A percentile compares a stretch with the other conserved stretches of the same genome.
phyloP scores from a whole-genome alignment of 1,140 invertebrate genomes.

The Aphelenchoides avenae region DNA sequence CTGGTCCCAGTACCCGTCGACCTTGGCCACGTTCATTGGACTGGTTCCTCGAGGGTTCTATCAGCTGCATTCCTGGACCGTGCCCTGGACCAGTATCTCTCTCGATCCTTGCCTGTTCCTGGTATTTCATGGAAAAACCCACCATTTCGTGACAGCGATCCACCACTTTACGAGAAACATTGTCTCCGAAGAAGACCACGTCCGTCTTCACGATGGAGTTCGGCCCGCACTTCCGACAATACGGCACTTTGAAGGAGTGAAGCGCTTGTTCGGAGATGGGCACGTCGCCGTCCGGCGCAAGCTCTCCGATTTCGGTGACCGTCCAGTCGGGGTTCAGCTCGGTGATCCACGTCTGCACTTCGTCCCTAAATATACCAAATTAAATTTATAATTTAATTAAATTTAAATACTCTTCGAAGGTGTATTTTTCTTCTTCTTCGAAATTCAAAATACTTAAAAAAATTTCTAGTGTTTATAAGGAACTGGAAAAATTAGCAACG shows the following conservation, averaged over 20 bases:
- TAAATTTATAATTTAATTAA: too few relatives aligned
- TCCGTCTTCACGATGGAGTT: conserved; percentile 79
- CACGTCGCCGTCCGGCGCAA: conserved; percentile 90
- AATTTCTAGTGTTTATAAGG: neutral
- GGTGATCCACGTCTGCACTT: conserved; percentile 46
- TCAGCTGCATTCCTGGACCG: too few relatives aligned
- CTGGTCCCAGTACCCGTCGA: too few relatives aligned
- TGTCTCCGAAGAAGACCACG: conserved; percentile 93
- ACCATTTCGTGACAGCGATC: conserved; percentile 69
- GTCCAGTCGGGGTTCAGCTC: conserved; percentile 70
- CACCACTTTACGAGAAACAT: conserved; percentile 72
- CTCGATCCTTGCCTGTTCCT: too few relatives aligned
- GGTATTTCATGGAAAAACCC: too few relatives aligned
- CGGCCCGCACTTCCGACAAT: conserved; percentile 70
- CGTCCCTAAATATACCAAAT: too few relatives aligned
- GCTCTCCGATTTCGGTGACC: conserved; percentile 62
- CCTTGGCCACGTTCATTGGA: too few relatives aligned
- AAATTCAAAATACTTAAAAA: conserved; percentile 7
- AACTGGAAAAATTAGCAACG: too few relatives aligned
- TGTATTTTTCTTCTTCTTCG: too few relatives aligned
- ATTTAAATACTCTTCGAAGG: too few relatives aligned
- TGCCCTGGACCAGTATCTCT: too few relatives aligned
- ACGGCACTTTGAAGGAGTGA: conserved; percentile 70
- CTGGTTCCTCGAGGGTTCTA: too few relatives aligned
- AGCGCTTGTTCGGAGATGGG: conserved; percentile 68